Evolutionary conservation across 1,140 invertebrate genomes (phyloP), one percentile per base, ranked within the genome.

Genomic region (Oncopeltus fasciatus): DNA sequence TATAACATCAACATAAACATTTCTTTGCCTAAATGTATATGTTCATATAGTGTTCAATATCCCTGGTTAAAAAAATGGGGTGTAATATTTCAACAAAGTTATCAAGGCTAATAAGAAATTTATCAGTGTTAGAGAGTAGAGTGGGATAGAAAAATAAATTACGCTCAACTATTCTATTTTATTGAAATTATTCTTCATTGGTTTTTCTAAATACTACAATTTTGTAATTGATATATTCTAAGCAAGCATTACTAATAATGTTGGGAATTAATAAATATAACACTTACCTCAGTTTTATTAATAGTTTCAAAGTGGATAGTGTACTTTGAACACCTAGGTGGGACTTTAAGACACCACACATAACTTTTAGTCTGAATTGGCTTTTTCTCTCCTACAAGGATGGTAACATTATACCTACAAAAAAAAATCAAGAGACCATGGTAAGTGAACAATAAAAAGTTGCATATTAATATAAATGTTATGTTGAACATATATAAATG

Each of bases 261-360:
- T 9, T 3, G 5, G 26, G 3, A 27, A 24, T 57, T 28, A 33
- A 33, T 18, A 27, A 57, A 28, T 2, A 57, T 31, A 24, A 12
- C 29, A 28, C 65, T 67, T 68, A 82, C 81, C 76, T 83, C 74
- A 2, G 79, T 85, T 71, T 83, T 85, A 69, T 81, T 84, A 1
- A 87, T 80, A 16, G 81, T 80, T 67, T 81, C 82, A 66, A 86
- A 84, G 63, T 83, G 81, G 28, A 91, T 83, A 69, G 81, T 86
- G 72, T 92, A 93, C 70, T 85, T 88, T 38, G 88, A 88, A 74
- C 92, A 95, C 70, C 84, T 77, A 14, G 88, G 87, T 29, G 90
- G 90, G 33, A 92, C 77, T 68, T 81, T 87, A 8, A 90, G 76
- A 75, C 91, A 94, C 83, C 86, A 92, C 0, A 80, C 81, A 66